A percentile compares a stretch with the other conserved stretches of the same genome.
Conservation (phyloP, 2,797 vertebrate genomes). For the Dendrocincla fuliginosa region DNA sequence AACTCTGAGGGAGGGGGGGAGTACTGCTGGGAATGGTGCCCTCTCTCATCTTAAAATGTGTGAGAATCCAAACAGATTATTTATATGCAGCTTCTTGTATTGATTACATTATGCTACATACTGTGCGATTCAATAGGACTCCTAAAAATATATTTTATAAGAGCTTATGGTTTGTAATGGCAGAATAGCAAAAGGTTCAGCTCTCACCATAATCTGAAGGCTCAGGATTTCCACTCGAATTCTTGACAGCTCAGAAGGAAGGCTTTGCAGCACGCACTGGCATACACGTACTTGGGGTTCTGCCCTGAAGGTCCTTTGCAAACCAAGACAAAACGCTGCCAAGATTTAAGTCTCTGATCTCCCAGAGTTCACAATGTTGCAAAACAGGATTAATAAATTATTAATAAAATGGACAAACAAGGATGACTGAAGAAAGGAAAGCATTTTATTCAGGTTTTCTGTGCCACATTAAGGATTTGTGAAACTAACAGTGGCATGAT, state of each 20-base stretch:
- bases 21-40: conserved; percentile 71
- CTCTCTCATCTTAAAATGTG: conserved; percentile 76
- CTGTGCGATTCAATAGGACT: conserved; percentile 61
- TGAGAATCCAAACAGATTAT: conserved; percentile 77
- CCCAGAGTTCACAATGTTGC: neutral
- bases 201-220: neutral
- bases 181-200: conserved; percentile 57
- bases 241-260: conserved; percentile 1
- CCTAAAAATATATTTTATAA: conserved; percentile 70
- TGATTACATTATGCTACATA: conserved; percentile 73
- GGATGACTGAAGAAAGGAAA: neutral
- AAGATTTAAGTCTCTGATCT: neutral
- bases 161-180: conserved; percentile 49
- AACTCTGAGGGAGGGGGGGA: conserved; percentile 63
- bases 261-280: neutral
- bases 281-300: neutral
- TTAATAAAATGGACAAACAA: neutral
- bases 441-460: neutral
- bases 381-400: neutral
- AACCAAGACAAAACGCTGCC: neutral
- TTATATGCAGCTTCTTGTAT: conserved; percentile 73
- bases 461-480: neutral
- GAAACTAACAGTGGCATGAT: neutral
- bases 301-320: neutral
- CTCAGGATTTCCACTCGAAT: neutral